phyloP scores from a whole-genome alignment of 2,113 vertebrate genomes.

The Synodontis membranacea region DNA sequence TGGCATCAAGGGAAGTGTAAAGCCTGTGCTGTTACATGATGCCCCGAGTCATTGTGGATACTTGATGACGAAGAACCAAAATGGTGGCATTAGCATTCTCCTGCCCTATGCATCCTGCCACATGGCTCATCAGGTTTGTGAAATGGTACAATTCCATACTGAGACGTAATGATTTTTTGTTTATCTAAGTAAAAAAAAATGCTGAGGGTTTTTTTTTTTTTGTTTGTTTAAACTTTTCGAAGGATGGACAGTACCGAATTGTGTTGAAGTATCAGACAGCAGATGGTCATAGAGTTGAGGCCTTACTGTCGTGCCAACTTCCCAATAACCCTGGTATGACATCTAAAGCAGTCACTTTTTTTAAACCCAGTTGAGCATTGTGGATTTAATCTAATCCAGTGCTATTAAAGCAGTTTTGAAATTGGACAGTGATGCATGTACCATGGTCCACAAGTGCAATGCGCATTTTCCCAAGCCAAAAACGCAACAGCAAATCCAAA shows the following conservation, averaged over 20 bases:
- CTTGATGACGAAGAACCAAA: conserved; percentile 56
- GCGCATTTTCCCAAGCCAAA: not conserved
- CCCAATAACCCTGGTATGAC: conserved; percentile 56
- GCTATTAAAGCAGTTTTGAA: not conserved
- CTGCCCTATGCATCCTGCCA: conserved; percentile 69
- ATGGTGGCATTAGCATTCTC: conserved; percentile 62
- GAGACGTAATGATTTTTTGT: not conserved
- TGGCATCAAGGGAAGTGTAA: conserved; percentile 34
- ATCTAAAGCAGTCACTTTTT: not conserved
- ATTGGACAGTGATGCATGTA: not conserved
- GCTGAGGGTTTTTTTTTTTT: not conserved
- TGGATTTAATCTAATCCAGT: not conserved
- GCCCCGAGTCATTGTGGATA: conserved; percentile 72
- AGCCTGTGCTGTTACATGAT: conserved; percentile 57
- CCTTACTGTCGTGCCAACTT: conserved; percentile 67
- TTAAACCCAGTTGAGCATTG: not conserved
- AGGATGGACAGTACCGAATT: conserved; percentile 61
- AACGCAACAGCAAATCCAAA: not conserved
- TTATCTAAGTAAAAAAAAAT: not conserved
- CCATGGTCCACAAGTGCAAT: not conserved
- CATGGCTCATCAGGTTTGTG: conserved; percentile 70
- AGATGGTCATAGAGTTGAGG: conserved; percentile 55
- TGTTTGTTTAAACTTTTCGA: not conserved
- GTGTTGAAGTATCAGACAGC: conserved; percentile 60
- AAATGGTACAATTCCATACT: conserved; percentile 19